Evolutionary conservation across 2,888 invertebrate species (phyloP).

Genomic region (Tortrix viridana): DNA sequence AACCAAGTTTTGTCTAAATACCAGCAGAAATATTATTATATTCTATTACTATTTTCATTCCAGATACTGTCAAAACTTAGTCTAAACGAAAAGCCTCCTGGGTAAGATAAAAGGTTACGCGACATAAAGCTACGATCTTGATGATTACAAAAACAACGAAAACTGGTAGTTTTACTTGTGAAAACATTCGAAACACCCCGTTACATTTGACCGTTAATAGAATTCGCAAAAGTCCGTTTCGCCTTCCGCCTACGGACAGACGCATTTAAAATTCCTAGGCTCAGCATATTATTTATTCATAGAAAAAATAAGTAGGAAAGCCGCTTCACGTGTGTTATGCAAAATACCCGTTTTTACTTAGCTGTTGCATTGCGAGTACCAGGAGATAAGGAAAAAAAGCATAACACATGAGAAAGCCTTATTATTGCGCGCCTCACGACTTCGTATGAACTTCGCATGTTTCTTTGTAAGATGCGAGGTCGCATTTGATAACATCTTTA

Average conservation of each 20-base stretch:
- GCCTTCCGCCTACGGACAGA: constrained; percentile 12
- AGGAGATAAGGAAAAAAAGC: constrained; percentile 24
- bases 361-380: constrained; percentile 21
- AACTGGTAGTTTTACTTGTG: neutral
- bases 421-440: neutral
- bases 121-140: too few species aligned
- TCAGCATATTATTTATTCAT: constrained; percentile 31
- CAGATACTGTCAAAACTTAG: too few species aligned
- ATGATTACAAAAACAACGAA: too few species aligned
- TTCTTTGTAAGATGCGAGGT: constrained; percentile 16
- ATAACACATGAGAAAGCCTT: neutral
- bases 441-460: constrained; percentile 9
- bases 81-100: too few species aligned
- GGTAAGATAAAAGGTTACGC: neutral
- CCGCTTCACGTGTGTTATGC: constrained; percentile 25
- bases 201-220: constrained; percentile 9
- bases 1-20: too few species aligned
- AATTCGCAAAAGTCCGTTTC: constrained; percentile 16
- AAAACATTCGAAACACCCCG: constrained; percentile 9
- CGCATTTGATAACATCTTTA: constrained; percentile 12
- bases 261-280: constrained; percentile 34
- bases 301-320: constrained; percentile 29
- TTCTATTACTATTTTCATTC: too few species aligned
- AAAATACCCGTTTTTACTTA: constrained; percentile 16
- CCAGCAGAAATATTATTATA: too few species aligned